Base-by-base conservation (phyloP, 2,888 invertebrate species). In the Cantharis flavilabris region DNA sequence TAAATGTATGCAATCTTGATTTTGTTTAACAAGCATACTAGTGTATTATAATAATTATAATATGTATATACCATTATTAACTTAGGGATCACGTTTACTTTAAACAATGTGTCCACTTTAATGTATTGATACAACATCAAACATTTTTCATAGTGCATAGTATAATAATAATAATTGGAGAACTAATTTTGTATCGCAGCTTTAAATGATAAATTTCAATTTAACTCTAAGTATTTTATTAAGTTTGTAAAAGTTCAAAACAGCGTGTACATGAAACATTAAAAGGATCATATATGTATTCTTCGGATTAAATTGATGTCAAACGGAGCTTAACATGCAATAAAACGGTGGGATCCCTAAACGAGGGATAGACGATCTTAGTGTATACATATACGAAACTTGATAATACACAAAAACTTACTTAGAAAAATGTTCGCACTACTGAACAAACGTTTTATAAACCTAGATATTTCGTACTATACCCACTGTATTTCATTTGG, bases 331-430 rank as follows among this genome's bases (percentile, higher is more conserved):
- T 78, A 76, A 76, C 76, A 80, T 69, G 74, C 70, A 76, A 74
- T 79, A 79, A 79, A 76, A 71, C 77, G 26, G 76, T 77, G 69
- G 76, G 78, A 33, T 70, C 73, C 70, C 70, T 69, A 76, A 18
- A 7, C 26, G 71, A 76, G 73, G 75, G 72, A 72, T 71, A 75
- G 62, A 71, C 67, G 72, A 69, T 74, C 71, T 73, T 70, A 71
- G 78, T 69, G 65, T 76, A 63, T 72, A 73, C 62, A 75, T 74
- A 79, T 73, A 63, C 76, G 28, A 73, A 71, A 71, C 75, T 79
- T 77, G 77, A 76, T 79, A 70, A 69, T 81, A 82, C 82, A 82
- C 77, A 73, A 79, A 82, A 82, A 82, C 75, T 81, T 82, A 82
- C 82, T 82, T 82, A 81, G 79, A 81, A 75, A 70, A 71, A 72